Percentiles rank a stretch among this genome's conserved stretches.
Conservation (phyloP, 2,797 vertebrate genomes). For the Phrynocephalus forsythii region DNA sequence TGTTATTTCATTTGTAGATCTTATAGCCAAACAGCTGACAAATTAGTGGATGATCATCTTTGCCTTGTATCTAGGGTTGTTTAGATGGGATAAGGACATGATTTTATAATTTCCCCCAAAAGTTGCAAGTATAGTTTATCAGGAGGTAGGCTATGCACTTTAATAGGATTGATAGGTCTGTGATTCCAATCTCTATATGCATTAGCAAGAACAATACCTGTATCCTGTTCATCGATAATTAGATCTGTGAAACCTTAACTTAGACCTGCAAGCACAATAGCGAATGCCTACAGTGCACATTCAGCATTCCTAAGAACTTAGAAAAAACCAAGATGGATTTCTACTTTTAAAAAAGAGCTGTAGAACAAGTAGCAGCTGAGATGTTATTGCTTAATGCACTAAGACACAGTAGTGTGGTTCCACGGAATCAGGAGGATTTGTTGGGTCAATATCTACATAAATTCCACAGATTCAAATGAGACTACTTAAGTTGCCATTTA, state of each 20-base stretch:
- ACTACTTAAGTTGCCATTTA: too few relatives aligned
- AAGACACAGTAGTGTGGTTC: too few relatives aligned
- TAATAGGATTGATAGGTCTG: neutral
- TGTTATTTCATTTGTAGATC: neutral
- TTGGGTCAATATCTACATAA: too few relatives aligned
- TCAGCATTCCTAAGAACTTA: neutral
- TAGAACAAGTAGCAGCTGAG: neutral
- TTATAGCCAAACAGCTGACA: neutral
- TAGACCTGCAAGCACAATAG: neutral
- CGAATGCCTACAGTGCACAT: neutral
- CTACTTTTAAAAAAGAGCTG: neutral
- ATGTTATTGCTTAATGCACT: too few relatives aligned
- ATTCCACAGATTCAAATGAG: too few relatives aligned
- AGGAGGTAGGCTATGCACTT: too few relatives aligned
- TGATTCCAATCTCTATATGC: neutral
- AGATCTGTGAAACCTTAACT: too few relatives aligned
- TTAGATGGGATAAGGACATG: neutral
- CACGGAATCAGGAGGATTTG: too few relatives aligned
- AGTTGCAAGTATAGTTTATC: neutral
- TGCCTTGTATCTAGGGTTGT: neutral
- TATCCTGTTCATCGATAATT: neutral
- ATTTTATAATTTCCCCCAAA: neutral
- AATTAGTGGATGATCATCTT: neutral
- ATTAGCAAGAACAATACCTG: neutral
- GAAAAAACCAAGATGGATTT: neutral